phyloP scores from a whole-genome alignment of 2,888 invertebrate genomes.

The Cheilosia scutellata region DNA sequence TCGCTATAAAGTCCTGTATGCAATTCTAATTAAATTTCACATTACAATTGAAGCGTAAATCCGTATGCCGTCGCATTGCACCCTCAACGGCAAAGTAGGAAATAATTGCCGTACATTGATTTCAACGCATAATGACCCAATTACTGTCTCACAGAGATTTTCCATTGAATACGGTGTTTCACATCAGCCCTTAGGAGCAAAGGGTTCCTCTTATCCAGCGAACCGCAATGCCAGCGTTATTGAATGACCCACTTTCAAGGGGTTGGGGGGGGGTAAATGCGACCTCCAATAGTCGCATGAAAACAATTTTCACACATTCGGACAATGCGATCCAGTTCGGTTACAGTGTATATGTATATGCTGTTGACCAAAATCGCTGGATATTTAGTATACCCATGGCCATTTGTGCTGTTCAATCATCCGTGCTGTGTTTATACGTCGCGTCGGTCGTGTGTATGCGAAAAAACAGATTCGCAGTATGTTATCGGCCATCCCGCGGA shows the following conservation, averaged over 20 bases:
- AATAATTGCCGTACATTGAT: slow-evolving; percentile 65
- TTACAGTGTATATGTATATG: slow-evolving; percentile 37
- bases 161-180: slow-evolving; percentile 21
- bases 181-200: background rate
- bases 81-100: slow-evolving; percentile 33
- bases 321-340: slow-evolving; percentile 41
- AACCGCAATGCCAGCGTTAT: background rate
- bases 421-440: background rate
- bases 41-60: slow-evolving; percentile 15
- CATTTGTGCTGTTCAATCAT: slow-evolving; percentile 23
- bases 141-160: slow-evolving; percentile 54
- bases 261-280: background rate
- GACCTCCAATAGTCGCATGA: background rate
- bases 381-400: slow-evolving; percentile 58
- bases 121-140: slow-evolving; percentile 62
- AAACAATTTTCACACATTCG: slow-evolving; percentile 61
- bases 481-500: slow-evolving; percentile 14
- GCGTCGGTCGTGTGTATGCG: background rate
- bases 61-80: background rate
- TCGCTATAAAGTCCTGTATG: slow-evolving; percentile 16
- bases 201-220: background rate
- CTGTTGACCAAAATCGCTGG: slow-evolving; percentile 55
- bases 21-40: slow-evolving; percentile 51
- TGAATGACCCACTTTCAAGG: background rate
- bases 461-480: slow-evolving; percentile 19